Conservation (phyloP, 2,797 vertebrate genomes). For the Staurois parvus region DNA sequence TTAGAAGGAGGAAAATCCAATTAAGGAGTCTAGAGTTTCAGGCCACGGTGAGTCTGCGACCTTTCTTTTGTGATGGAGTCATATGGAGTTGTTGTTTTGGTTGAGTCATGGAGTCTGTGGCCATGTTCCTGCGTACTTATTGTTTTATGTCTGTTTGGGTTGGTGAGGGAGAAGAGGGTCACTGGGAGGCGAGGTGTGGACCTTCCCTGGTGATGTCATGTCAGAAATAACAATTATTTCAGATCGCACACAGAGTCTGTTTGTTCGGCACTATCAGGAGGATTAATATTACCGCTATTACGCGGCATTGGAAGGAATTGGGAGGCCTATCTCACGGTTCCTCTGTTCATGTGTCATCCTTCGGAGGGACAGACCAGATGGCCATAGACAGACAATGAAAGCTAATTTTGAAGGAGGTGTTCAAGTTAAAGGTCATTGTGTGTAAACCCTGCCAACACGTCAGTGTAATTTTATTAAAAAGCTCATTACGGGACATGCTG, state of each 20-base stretch:
- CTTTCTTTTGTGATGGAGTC: conserved; percentile 12
- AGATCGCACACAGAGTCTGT: not conserved
- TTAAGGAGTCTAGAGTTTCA: not conserved
- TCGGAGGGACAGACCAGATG: not conserved
- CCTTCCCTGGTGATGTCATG: not conserved
- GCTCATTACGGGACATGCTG: not conserved
- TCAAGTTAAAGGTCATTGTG: not conserved
- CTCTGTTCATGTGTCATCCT: not conserved
- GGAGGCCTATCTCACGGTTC: not conserved
- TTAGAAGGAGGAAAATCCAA: not conserved
- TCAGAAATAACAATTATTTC: not conserved
- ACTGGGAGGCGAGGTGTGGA: conserved; percentile 24
- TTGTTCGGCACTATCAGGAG: not conserved
- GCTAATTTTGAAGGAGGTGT: not conserved
- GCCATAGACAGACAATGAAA: not conserved
- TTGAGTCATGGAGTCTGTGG: conserved; percentile 19
- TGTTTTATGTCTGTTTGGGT: conserved; percentile 39
- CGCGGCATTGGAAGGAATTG: conserved; percentile 4
- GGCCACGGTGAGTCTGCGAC: not conserved
- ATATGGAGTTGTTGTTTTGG: not conserved
- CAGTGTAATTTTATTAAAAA: not conserved
- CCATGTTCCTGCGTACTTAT: conserved; percentile 1
- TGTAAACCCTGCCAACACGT: not conserved
- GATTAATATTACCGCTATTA: conserved; percentile 1
- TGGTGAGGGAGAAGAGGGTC: not conserved